Percentiles rank a stretch among this genome's conserved stretches.
Conservation (phyloP, 2,113 vertebrate genomes). For the Neoarius graeffei region DNA sequence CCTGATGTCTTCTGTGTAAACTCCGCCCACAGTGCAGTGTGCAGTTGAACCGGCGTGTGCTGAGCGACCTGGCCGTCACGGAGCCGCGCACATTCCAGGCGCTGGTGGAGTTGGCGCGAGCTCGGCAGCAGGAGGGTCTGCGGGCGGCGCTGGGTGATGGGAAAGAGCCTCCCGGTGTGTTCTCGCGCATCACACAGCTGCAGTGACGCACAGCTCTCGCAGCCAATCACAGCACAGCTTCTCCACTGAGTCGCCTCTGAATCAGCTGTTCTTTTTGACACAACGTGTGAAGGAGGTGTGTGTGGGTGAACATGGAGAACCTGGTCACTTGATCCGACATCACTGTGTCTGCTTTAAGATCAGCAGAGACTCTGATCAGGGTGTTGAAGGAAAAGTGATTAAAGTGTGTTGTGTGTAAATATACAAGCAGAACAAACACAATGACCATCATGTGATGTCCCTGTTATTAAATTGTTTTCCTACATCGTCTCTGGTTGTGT, state of each 20-base stretch:
- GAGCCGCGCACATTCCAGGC: conserved; percentile 91
- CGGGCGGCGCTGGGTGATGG: conserved; percentile 83
- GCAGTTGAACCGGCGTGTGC: conserved; percentile 85
- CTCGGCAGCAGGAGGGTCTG: conserved; percentile 86
- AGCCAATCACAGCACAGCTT: conserved; percentile 1
- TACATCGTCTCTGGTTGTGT: not conserved
- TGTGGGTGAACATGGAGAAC: not conserved
- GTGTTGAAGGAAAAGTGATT: not conserved
- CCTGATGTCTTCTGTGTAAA: conserved; percentile 3
- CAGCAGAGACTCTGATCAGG: not conserved
- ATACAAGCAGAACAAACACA: not conserved
- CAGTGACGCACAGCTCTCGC: conserved; percentile 62
- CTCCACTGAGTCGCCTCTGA: not conserved
- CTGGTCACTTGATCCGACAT: not conserved
- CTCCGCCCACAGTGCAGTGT: conserved; percentile 79
- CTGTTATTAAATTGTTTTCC: conserved; percentile 42
- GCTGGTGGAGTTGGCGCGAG: conserved; percentile 80
- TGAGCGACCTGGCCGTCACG: conserved; percentile 87
- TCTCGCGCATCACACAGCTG: conserved; percentile 82
- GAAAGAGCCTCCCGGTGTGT: conserved; percentile 84
- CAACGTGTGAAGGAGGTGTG: not conserved
- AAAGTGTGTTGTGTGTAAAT: not conserved
- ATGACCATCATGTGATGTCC: not conserved
- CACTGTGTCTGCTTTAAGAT: not conserved
- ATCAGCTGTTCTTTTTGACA: not conserved